phyloP scores from a whole-genome alignment of 2,888 invertebrate species.

The Nezara viridula region DNA sequence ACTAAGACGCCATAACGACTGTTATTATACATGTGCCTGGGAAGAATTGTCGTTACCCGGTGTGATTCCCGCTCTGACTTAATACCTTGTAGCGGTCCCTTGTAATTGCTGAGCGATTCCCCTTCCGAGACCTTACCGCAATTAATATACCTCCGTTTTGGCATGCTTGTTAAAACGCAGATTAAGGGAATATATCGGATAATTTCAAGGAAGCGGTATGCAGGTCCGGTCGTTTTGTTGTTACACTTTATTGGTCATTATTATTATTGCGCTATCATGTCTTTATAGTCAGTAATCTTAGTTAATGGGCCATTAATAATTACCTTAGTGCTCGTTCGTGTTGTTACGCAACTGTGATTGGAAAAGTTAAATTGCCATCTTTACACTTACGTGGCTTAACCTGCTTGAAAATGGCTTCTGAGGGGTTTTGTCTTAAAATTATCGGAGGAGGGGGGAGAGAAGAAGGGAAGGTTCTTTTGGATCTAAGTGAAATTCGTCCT shows the following conservation, averaged over 20 bases:
- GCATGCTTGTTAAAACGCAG: background rate
- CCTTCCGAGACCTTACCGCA: background rate
- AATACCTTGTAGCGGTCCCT: background rate
- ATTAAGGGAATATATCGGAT: background rate
- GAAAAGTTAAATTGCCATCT: constrained; percentile 5
- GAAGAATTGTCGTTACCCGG: too few relatives aligned
- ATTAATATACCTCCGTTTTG: background rate
- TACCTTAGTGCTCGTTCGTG: background rate
- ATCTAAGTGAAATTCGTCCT: background rate
- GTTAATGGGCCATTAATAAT: background rate
- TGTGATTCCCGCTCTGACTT: background rate
- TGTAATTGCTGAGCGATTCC: background rate
- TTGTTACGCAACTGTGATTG: background rate
- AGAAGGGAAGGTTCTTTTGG: background rate
- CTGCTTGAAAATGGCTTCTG: background rate
- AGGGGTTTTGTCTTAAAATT: background rate
- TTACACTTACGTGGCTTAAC: constrained; percentile 16
- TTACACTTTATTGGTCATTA: background rate
- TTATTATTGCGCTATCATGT: background rate
- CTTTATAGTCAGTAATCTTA: background rate
- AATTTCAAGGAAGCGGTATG: background rate
- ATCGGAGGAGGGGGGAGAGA: too few relatives aligned
- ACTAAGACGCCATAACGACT: too few relatives aligned
- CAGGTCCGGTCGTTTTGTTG: background rate
- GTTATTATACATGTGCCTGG: too few relatives aligned